Base-by-base conservation (phyloP, 2,888 invertebrate genomes). In the Cataglyphis cursor region DNA sequence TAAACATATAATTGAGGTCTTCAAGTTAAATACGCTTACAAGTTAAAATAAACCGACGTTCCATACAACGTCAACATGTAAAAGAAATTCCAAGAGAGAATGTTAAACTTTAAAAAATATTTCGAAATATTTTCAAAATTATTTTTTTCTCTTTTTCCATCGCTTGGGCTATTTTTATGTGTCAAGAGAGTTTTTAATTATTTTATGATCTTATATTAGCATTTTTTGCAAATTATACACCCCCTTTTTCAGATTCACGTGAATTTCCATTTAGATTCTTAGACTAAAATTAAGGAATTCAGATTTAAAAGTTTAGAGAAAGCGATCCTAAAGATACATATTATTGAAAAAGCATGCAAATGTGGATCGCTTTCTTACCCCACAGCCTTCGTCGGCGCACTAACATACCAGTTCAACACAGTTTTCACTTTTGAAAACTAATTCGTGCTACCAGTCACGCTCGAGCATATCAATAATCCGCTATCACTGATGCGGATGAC, bases 341-440 rank as follows among this genome's bases (percentile, higher is more conserved):
- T 21, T 18, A 24, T 18, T 21, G 44, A 44, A 44, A 10, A 57
- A 41, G 12, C 44, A 31, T 70, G 28, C 21, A 70, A 59, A 78
- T 68, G 3, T 51, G 57, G 35, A 61, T 70, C 78, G 70, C 78
- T 80, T 70, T 80, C 78, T 80, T 80, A 12, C 12, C 18, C 31
- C 48, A 44, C n/a, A 38, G 65, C 6, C n/a, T 35, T 38, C 24
- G 18, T 51, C 18, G 38, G 54, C 18, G 66, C 76, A 24, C 38
- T 18, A 24, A 65, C 51, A 65, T 41, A 54, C 54, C 66, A 28
- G 38, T 80, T 35, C 51, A 51, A 54, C 61, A 35, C 18, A 24
- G 66, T 75, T 82, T 82, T 82, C 82, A 82, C 82, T 82, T 82
- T 82, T 82, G 65, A 76, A 66, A 66, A 24, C 44, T 54, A 80